Conservation (phyloP, 2,888 invertebrate genomes). For the Noctua comes region DNA sequence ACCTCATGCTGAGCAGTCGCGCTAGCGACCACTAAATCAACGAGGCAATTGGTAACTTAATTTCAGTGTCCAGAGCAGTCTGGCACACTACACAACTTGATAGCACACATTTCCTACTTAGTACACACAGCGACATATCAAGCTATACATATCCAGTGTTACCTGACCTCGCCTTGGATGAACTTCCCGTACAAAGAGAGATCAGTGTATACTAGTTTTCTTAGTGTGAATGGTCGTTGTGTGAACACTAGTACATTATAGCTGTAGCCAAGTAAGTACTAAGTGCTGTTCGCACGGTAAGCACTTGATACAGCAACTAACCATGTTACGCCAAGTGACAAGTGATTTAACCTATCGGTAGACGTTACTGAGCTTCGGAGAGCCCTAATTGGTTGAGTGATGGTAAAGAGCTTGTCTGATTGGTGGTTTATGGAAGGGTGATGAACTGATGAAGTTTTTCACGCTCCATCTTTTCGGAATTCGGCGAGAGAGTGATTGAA, state of each 20-base stretch:
- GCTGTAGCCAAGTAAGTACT: neutral
- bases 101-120: no score
- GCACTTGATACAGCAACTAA: constrained; percentile 39
- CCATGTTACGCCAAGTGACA: constrained; percentile 26
- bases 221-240: no score
- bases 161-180: no score
- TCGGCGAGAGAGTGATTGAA: neutral
- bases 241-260: neutral
- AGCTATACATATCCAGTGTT: no score
- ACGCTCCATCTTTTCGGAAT: neutral
- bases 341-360: constrained; percentile 43
- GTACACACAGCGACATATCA: no score
- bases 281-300: constrained; percentile 22
- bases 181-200: no score
- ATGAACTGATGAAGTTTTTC: neutral
- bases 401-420: constrained; percentile 1
- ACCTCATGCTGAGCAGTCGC: no score
- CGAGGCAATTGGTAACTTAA: no score
- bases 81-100: no score
- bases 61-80: no score
- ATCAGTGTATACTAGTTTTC: no score
- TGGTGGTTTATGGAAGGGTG: constrained; percentile 2
- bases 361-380: constrained; percentile 13
- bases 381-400: constrained; percentile 41
- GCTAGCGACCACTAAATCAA: no score